These are phyloP conservation scores for Entomyzon cyanotis DNA, from an alignment of 2,113 vertebrate species.

Conservation along the genomic window DNA sequence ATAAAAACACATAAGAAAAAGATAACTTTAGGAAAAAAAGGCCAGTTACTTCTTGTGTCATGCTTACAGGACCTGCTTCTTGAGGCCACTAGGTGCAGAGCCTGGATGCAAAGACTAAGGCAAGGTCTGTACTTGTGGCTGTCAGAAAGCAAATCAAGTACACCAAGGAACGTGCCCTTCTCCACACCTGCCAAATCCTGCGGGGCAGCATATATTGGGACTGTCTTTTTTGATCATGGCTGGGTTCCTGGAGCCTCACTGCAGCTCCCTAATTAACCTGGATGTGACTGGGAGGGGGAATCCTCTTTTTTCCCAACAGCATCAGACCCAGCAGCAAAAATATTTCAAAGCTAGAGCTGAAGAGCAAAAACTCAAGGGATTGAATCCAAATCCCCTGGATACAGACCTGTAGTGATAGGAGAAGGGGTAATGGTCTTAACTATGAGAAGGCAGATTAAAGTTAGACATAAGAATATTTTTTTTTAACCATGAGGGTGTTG, in stretches of 20 bases:
- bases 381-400: neutral
- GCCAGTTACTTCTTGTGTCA: neutral
- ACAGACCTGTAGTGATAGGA: neutral
- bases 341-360: neutral
- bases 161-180: neutral
- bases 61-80: neutral
- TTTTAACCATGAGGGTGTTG: neutral
- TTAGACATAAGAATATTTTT: neutral
- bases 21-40: neutral
- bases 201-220: fast-evolving
- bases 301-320: neutral
- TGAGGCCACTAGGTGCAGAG: neutral
- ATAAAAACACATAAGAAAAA: neutral
- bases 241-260: neutral
- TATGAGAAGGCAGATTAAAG: neutral
- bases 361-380: neutral
- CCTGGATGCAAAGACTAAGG: neutral
- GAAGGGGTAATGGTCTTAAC: neutral
- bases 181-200: neutral
- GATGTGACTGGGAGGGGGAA: fast-evolving
- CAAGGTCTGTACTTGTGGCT: neutral
- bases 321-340: neutral
- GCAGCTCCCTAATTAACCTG: neutral
- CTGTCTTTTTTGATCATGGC: neutral
- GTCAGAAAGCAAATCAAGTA: neutral